Conservation (phyloP, 2,888 invertebrate species). For the Myathropa florea region DNA sequence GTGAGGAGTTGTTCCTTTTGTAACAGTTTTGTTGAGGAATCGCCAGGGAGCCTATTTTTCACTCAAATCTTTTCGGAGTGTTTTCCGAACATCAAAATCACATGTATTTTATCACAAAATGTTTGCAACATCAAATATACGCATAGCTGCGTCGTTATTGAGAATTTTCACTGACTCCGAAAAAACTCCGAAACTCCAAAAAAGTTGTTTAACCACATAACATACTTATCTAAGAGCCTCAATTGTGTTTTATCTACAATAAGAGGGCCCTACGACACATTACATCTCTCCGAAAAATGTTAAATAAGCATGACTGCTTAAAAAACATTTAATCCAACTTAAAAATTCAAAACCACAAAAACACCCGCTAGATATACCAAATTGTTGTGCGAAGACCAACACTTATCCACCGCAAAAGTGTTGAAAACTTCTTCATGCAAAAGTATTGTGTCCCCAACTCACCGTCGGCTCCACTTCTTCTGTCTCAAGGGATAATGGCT, state of each 20-base stretch:
- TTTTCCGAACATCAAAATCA: neutral
- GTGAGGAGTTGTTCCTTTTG: too few relatives aligned
- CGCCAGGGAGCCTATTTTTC: too few relatives aligned
- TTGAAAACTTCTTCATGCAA: neutral
- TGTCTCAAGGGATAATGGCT: too few relatives aligned
- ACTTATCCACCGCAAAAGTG: neutral
- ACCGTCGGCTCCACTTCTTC: too few relatives aligned
- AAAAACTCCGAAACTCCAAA: neutral
- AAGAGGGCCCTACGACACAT: neutral
- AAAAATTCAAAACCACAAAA: neutral
- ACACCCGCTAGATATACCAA: neutral
- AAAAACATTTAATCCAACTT: neutral
- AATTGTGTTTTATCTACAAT: neutral
- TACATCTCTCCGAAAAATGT: neutral
- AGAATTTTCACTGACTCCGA: neutral
- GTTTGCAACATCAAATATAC: neutral
- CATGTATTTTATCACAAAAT: neutral
- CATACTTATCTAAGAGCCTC: neutral
- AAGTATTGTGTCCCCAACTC: neutral
- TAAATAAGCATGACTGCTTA: neutral
- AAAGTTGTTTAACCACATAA: neutral
- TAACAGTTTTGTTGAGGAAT: too few relatives aligned
- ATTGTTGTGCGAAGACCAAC: neutral
- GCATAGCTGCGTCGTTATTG: neutral
- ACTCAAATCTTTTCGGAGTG: too few relatives aligned